Percentiles rank a stretch among this genome's conserved stretches.
phyloP scores from a whole-genome alignment of 53 echinoderm and acorn worm genomes.

The Paelopatides confundens region DNA sequence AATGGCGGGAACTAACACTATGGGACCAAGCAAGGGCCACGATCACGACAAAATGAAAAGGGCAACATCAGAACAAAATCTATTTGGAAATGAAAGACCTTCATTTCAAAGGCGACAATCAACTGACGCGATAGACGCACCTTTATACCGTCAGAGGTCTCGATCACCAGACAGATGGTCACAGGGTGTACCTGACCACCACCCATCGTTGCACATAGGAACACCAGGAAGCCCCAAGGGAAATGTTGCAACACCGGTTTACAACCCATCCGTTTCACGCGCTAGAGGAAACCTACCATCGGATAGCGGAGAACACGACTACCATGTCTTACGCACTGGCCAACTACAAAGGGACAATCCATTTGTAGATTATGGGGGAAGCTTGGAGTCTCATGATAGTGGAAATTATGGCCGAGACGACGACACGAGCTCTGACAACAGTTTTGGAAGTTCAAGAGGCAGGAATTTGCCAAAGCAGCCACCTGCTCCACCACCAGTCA shows the following conservation, averaged over 20 bases:
- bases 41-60: neutral
- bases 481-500: conserved; percentile 57
- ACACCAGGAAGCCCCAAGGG: neutral
- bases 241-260: neutral
- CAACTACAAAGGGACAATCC: conserved; percentile 12
- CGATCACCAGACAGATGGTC: conserved; percentile 35
- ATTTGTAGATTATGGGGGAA: conserved; percentile 63
- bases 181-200: conserved; percentile 1
- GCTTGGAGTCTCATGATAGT: conserved; percentile 4
- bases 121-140: neutral
- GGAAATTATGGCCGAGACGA: neutral
- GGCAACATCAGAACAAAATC: neutral
- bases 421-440: conserved; percentile 56
- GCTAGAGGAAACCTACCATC: neutral
- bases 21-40: neutral
- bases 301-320: neutral
- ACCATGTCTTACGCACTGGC: neutral
- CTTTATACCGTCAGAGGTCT: neutral
- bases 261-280: conserved; percentile 2
- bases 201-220: neutral
- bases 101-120: neutral
- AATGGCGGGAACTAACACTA: conserved; percentile 23
- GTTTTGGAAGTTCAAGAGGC: conserved; percentile 40
- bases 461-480: conserved; percentile 6
- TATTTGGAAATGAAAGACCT: neutral